Conservation (phyloP, 2,113 vertebrate genomes). For the Aphelocoma coerulescens region DNA sequence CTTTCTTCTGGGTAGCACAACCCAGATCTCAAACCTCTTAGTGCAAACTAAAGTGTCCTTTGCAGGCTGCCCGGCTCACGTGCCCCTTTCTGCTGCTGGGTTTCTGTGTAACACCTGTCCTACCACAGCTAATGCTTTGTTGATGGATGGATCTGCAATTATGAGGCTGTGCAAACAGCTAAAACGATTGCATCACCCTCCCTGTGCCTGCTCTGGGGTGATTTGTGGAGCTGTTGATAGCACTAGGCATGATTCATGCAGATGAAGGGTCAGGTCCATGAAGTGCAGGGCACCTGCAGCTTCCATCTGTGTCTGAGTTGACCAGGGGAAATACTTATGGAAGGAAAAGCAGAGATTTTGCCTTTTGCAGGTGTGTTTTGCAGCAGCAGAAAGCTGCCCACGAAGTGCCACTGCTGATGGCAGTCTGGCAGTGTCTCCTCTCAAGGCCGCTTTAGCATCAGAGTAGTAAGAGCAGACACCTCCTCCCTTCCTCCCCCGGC, state of each 20-base stretch:
- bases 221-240: background rate
- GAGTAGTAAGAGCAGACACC: background rate
- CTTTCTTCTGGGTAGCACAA: background rate
- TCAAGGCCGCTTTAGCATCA: background rate
- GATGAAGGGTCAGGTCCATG: background rate
- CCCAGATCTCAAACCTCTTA: background rate
- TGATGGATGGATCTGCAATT: constrained; percentile 4
- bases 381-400: background rate
- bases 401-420: background rate
- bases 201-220: background rate
- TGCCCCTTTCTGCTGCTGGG: background rate
- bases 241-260: rapidly evolving
- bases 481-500: background rate
- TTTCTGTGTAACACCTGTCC: background rate
- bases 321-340: background rate
- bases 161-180: background rate
- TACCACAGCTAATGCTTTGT: background rate
- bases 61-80: background rate
- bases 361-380: background rate
- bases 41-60: background rate
- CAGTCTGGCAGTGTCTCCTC: background rate
- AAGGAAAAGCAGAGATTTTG: background rate
- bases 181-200: background rate
- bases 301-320: background rate
- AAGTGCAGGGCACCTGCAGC: background rate